Percentiles rank a stretch among this genome's conserved stretches.
Conservation (phyloP, 2,113 vertebrate species). For the Chamaetylas fuelleborni region DNA sequence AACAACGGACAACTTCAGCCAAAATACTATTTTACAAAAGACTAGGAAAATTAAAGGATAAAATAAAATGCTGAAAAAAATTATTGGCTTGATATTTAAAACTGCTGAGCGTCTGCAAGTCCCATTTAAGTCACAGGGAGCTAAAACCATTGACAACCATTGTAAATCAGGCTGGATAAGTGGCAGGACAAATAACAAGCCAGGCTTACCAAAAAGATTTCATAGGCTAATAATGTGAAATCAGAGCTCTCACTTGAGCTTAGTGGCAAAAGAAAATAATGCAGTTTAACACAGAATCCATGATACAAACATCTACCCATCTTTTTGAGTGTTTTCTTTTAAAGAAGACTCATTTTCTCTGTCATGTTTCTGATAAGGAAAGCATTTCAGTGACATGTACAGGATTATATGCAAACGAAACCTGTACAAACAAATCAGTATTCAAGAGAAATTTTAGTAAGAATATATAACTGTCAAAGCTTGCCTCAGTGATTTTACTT, state of each 20-base stretch:
- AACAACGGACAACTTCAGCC: not conserved
- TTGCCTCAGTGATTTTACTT: not conserved
- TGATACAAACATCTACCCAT: not conserved
- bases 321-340: not conserved
- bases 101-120: not conserved
- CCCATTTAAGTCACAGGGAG: not conserved
- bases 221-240: not conserved
- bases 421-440: not conserved
- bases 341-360: not conserved
- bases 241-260: not conserved
- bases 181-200: not conserved
- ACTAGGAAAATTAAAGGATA: not conserved
- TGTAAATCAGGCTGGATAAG: not conserved
- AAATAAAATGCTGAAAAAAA: conserved; percentile 27
- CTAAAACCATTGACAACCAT: not conserved
- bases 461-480: not conserved
- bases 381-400: not conserved
- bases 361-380: not conserved
- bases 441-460: not conserved
- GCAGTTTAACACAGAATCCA: not conserved
- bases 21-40: conserved; percentile 10
- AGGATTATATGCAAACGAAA: not conserved
- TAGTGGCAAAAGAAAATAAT: not conserved
- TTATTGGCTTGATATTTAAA: conserved; percentile 31
- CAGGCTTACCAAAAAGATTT: not conserved